These are phyloP conservation scores for Scaptomyza polygonia DNA, from an alignment of 2,888 invertebrate genomes.

Conservation along the genomic window DNA sequence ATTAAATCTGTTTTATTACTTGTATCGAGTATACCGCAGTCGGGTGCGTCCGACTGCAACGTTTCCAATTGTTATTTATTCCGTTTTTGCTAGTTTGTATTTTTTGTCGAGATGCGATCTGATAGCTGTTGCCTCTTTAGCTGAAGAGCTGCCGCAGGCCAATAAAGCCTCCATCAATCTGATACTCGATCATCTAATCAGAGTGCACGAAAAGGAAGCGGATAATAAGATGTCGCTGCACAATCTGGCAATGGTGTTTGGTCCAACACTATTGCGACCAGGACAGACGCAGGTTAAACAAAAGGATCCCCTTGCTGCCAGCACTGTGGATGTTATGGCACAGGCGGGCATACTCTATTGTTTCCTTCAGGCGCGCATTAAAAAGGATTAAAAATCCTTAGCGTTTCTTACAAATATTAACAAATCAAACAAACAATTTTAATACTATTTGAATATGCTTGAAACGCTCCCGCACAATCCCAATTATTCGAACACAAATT, in stretches of 20 bases:
- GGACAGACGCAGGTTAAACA: conserved; percentile 87
- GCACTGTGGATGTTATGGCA: conserved; percentile 97
- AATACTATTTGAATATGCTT: conserved; percentile 42
- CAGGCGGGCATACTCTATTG: conserved; percentile 97
- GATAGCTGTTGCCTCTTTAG: too few species aligned
- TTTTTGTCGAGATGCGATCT: too few species aligned
- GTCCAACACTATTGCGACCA: conserved; percentile 94
- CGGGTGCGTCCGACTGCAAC: too few species aligned
- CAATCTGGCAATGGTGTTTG: conserved; percentile 97
- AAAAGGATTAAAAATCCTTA: conserved; percentile 74
- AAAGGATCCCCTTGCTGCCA: conserved; percentile 92
- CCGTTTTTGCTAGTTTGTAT: too few species aligned
- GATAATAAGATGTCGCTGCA: conserved; percentile 98
- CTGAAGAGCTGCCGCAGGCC: conserved; percentile 92
- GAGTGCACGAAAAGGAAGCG: conserved; percentile 93
- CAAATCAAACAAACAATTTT: conserved; percentile 20
- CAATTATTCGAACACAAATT: conserved; percentile 3
- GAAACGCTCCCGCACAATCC: conserved; percentile 41
- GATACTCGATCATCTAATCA: conserved; percentile 94
- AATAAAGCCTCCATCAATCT: conserved; percentile 95
- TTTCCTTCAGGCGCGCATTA: conserved; percentile 88
- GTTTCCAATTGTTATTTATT: too few species aligned
- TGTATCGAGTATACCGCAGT: too few species aligned
- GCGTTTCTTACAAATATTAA: conserved; percentile 3
- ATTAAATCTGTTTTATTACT: too few species aligned